Conservation (phyloP, 2,888 invertebrate genomes). For the Ophioninae sp. region DNA sequence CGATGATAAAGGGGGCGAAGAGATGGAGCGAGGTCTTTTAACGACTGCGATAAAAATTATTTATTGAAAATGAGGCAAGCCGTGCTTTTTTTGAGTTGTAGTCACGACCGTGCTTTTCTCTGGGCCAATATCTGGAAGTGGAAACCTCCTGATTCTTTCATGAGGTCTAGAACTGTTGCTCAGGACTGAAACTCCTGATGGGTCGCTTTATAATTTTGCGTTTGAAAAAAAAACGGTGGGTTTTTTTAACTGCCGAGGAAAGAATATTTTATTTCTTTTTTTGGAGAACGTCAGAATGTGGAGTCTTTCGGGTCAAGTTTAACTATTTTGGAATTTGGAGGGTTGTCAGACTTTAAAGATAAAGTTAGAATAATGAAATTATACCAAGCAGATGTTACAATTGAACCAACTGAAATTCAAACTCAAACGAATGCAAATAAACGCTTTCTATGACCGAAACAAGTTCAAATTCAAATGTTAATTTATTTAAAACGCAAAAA, state of each 20-base stretch:
- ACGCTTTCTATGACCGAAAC: no score
- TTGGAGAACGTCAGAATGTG: background rate
- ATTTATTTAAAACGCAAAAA: no score
- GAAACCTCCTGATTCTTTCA: conserved; percentile 4
- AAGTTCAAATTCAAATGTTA: no score
- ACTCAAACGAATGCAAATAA: no score
- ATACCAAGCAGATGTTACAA: no score
- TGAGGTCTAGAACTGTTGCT: conserved; percentile 11
- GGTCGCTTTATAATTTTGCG: background rate
- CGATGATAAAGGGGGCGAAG: conserved; percentile 7
- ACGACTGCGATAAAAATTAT: conserved; percentile 44
- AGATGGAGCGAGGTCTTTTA: conserved; percentile 23
- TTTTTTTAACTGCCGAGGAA: background rate
- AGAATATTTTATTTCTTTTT: background rate
- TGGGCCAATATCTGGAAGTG: conserved; percentile 5
- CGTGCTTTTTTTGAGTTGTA: background rate
- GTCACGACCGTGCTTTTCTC: background rate
- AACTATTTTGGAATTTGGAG: no score
- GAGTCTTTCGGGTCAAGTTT: no score
- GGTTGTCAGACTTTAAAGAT: no score
- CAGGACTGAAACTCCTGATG: background rate
- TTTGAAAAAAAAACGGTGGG: background rate
- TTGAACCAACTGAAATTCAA: no score
- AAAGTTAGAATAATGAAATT: no score
- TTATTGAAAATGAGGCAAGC: conserved; percentile 40